Evolutionary conservation across 2,113 vertebrate genomes (phyloP), one percentile per base, ranked within the genome.

Genomic region (Stomatorhinus ivindoensis): DNA sequence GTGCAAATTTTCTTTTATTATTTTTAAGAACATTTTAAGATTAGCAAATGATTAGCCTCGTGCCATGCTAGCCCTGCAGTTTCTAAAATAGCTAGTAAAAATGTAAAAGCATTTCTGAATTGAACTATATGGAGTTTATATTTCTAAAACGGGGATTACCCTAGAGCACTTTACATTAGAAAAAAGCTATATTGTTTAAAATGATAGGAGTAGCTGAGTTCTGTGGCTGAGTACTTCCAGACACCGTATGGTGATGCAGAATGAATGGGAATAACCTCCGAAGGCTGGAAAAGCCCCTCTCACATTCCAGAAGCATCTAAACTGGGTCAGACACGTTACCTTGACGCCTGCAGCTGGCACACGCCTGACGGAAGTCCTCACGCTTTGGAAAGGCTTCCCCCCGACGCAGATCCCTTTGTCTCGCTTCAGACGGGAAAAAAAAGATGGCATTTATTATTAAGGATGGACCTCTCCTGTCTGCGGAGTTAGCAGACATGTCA

Each of bases 251-350:
- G 58, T 51, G 44, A 86, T 84, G 44, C 42, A 13, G 39, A 51
- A 5, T 19, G 61, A 61, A 86, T 73, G 44, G 58, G 39, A 58
- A 24, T 19, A 27, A 19, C 46, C 44, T 86, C 84, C 48, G 19
- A 86, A 91, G 91, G 84, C 90, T 91, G 91, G 92, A 91, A 92
- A 92, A 89, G 90, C 92, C 92, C 91, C 91, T 89, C 89, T 47
- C 76, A 83, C 88, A 88, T 91, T 91, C 83, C 90, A 89, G 87
- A 91, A 91, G 90, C 84, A 44, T 90, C 89, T 89, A 90, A 92
- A 92, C 89, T 93, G 91, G 92, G 92, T 92, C 92, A 93, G 86
- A 92, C 89, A 91, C 80, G 46, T 90, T 90, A 80, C 89, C 86
- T 87, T 91, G 90, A 87, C 90, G 90, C 89, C 88, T 92, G 92